These are phyloP conservation scores for Cavia aperea DNA, from an alignment of 2,113 vertebrate species.

Conservation along the genomic window DNA sequence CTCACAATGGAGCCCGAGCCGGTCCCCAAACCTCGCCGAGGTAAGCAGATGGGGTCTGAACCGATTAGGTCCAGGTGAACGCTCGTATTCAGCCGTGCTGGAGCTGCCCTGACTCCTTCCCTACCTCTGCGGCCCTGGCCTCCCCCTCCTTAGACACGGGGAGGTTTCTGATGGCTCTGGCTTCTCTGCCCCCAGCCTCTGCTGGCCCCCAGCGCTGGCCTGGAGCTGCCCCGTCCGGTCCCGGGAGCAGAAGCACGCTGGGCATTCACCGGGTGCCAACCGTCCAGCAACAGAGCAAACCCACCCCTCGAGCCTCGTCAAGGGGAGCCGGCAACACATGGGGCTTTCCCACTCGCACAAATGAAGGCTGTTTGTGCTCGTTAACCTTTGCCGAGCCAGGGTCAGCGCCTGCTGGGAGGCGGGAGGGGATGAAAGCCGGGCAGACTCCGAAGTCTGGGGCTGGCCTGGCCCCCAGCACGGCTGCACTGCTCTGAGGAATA, in stretches of 20 bases:
- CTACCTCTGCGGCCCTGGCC: not conserved
- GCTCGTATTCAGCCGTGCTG: conserved; percentile 37
- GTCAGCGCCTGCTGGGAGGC: conserved; percentile 85
- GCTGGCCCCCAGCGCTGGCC: not conserved
- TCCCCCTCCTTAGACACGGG: not conserved
- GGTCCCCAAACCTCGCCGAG: conserved; percentile 60
- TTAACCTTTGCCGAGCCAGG: conserved; percentile 86
- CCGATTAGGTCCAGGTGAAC: conserved; percentile 64
- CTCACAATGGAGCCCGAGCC: conserved; percentile 60
- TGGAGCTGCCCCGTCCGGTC: conserved; percentile 55
- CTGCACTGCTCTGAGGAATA: conserved; percentile 53
- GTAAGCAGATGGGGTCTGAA: conserved; percentile 68
- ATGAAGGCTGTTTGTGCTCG: conserved; percentile 87
- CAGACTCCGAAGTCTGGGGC: conserved; percentile 72
- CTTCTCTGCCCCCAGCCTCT: not conserved
- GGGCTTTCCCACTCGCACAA: conserved; percentile 97
- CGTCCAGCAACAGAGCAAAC: conserved; percentile 69
- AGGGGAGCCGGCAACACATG: conserved; percentile 87
- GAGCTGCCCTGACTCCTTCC: conserved; percentile 1
- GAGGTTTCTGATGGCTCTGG: conserved; percentile 18
- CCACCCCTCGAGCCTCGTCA: conserved; percentile 67
- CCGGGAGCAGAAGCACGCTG: conserved; percentile 72
- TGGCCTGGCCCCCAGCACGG: conserved; percentile 66
- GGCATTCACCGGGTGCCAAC: conserved; percentile 77
- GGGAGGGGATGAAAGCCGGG: conserved; percentile 78